phyloP scores from a whole-genome alignment of 2,888 invertebrate genomes.

The Lysandra coridon region DNA sequence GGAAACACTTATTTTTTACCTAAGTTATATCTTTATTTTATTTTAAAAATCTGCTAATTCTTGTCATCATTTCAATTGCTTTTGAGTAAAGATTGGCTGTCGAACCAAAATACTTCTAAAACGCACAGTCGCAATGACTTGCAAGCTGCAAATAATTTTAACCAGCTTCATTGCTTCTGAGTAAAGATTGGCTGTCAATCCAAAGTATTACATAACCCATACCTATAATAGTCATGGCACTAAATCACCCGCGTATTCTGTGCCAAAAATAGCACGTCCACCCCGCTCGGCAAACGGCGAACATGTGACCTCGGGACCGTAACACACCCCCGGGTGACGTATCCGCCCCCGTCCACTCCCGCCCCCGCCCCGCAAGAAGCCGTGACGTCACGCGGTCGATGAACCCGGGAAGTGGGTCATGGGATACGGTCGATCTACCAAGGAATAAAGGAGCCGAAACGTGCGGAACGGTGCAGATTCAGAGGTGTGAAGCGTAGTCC shows the following conservation, averaged over 20 bases:
- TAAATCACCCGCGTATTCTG: constrained; percentile 43
- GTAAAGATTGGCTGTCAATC: not conserved
- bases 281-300: constrained; percentile 52
- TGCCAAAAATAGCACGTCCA: constrained; percentile 51
- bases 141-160: not conserved
- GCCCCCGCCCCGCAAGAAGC: constrained; percentile 42
- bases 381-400: constrained; percentile 77
- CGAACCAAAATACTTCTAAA: not conserved
- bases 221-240: constrained; percentile 69
- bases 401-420: constrained; percentile 73
- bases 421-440: constrained; percentile 64
- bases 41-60: too few relatives aligned
- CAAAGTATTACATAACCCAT: constrained; percentile 41
- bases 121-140: not conserved
- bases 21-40: too few relatives aligned
- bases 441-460: constrained; percentile 34
- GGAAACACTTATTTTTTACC: too few relatives aligned
- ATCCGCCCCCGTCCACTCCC: constrained; percentile 39
- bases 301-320: constrained; percentile 71
- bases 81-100: not conserved
- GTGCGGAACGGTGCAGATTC: not conserved
- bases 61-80: too few relatives aligned
- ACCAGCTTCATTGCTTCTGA: not conserved
- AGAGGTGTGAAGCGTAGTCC: not conserved
- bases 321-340: constrained; percentile 66